A percentile compares a stretch with the other conserved stretches of the same genome.
Evolutionary conservation across 2,888 invertebrate genomes (phyloP).

Genomic region (Eupithecia inturbata): DNA sequence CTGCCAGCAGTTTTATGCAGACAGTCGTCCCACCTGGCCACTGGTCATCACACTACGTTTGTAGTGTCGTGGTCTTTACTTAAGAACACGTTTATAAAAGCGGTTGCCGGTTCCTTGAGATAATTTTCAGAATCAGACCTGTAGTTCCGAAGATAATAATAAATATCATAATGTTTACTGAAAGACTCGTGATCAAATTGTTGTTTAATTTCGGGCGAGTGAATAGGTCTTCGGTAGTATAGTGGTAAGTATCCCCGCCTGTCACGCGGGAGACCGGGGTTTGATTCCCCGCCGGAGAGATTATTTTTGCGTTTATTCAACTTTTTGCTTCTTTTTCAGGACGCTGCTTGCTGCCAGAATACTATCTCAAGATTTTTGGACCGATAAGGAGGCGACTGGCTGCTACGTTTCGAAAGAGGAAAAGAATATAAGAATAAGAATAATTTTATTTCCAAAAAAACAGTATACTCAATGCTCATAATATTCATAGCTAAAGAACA

Average conservation of each 20-base stretch:
- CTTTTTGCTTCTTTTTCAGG: background rate
- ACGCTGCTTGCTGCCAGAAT: background rate
- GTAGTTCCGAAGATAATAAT: too few relatives aligned
- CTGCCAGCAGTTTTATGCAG: too few relatives aligned
- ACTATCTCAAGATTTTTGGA: background rate
- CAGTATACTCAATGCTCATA: background rate
- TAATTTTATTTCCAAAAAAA: slow-evolving; percentile 7
- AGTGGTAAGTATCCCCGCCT: slow-evolving; percentile 85
- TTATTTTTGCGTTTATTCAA: background rate
- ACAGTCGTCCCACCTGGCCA: too few relatives aligned
- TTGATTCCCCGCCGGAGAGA: slow-evolving; percentile 60
- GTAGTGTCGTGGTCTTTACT: too few relatives aligned
- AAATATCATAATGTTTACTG: too few relatives aligned
- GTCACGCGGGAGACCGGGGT: slow-evolving; percentile 85
- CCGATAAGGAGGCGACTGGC: background rate
- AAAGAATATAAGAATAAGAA: slow-evolving; percentile 2
- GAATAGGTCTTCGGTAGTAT: slow-evolving; percentile 79
- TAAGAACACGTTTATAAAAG: too few relatives aligned
- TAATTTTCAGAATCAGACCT: too few relatives aligned
- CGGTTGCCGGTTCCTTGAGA: too few relatives aligned
- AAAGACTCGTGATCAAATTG: background rate
- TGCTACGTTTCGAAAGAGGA: background rate
- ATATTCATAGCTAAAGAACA: background rate
- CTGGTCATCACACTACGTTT: too few relatives aligned
- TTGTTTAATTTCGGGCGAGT: background rate